Conservation (phyloP, 2,888 invertebrate species). For the Volucella bombylans region DNA sequence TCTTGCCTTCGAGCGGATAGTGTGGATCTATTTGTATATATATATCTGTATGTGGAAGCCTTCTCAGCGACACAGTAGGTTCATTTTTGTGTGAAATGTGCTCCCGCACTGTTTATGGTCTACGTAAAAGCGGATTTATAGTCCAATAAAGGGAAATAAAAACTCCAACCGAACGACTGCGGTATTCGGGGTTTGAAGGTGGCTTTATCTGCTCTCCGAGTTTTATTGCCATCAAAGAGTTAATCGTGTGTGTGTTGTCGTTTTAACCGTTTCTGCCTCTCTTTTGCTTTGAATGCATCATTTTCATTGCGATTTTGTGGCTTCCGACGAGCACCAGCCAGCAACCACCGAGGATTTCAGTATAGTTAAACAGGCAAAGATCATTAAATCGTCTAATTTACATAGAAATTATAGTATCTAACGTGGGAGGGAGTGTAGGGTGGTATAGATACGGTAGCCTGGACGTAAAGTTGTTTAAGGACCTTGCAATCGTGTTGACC, state of each 20-base stretch:
- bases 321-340: constrained; percentile 16
- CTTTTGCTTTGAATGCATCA: constrained; percentile 57
- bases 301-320: constrained; percentile 61
- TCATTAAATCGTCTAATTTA: constrained; percentile 71
- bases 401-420: constrained; percentile 61
- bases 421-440: background rate
- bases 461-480: constrained; percentile 56
- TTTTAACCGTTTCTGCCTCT: constrained; percentile 10
- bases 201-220: constrained; percentile 36
- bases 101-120: constrained; percentile 63
- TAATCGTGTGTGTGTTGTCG: constrained; percentile 5
- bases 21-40: background rate
- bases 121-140: constrained; percentile 66
- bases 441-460: constrained; percentile 45
- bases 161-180: constrained; percentile 47
- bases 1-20: constrained; percentile 7
- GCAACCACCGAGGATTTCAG: constrained; percentile 21
- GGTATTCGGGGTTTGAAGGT: constrained; percentile 39
- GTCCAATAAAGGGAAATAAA: constrained; percentile 65
- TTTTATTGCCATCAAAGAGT: constrained; percentile 66
- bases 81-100: constrained; percentile 16
- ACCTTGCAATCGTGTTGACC: constrained; percentile 39
- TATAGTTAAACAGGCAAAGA: constrained; percentile 4
- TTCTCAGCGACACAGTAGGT: background rate
- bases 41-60: no score